Conservation (phyloP, 2,113 vertebrate genomes). For the Sigmodon hispidus region DNA sequence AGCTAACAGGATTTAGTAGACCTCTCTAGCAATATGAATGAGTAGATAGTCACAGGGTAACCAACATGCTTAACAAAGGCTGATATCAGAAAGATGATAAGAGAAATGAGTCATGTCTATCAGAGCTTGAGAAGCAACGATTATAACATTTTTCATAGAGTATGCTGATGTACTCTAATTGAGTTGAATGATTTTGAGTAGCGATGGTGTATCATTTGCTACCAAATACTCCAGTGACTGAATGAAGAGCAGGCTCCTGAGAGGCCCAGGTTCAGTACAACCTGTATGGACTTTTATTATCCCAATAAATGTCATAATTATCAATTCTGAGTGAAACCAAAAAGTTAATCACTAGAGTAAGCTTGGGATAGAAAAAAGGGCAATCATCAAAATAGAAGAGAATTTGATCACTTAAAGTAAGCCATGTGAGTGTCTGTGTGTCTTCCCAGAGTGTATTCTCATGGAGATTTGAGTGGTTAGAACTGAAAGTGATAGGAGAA, state of each 20-base stretch:
- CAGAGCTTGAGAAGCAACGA: not conserved
- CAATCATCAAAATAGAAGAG: not conserved
- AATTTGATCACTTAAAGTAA: not conserved
- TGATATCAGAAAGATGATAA: not conserved
- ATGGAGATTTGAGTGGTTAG: accelerated
- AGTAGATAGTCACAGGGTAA: not conserved
- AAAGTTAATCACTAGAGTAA: not conserved
- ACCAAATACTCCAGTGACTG: not conserved
- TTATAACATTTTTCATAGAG: not conserved
- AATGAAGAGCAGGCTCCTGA: not conserved
- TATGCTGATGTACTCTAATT: not conserved
- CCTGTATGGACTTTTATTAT: not conserved
- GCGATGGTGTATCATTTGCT: not conserved
- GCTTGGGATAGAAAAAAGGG: not conserved
- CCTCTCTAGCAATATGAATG: not conserved
- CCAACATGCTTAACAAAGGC: not conserved
- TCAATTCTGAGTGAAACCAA: not conserved
- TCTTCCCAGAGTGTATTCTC: not conserved
- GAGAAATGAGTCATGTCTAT: not conserved
- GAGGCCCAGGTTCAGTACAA: not conserved
- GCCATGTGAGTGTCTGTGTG: accelerated
- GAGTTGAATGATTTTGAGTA: not conserved
- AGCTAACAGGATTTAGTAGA: not conserved
- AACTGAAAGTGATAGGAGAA: not conserved
- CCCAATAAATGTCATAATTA: not conserved